Evolutionary conservation across 2,113 vertebrate genomes (phyloP).

Genomic region (Columba janthina): DNA sequence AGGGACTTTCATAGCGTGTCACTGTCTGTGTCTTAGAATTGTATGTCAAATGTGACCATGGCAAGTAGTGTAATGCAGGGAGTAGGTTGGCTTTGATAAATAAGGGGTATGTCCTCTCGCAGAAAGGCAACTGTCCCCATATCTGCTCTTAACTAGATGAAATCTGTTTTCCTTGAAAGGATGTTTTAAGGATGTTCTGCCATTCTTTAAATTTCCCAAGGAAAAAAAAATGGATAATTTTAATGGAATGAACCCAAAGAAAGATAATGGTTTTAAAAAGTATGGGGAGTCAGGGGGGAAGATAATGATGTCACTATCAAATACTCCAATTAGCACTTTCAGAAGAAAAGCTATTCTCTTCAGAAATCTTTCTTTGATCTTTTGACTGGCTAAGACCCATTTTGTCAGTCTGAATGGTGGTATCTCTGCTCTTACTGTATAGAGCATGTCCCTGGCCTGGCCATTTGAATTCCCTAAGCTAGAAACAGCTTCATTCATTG

Average conservation of each 20-base stretch:
- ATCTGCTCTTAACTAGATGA: not conserved
- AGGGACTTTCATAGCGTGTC: not conserved
- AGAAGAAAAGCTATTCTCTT: not conserved
- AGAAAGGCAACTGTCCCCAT: not conserved
- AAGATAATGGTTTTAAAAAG: not conserved
- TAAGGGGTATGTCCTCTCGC: not conserved
- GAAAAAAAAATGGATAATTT: not conserved
- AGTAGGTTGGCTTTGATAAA: not conserved
- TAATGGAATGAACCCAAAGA: not conserved
- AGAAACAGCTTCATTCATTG: slow-evolving; percentile 42
- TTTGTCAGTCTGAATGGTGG: not conserved
- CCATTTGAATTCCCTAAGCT: slow-evolving; percentile 32
- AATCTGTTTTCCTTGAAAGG: not conserved
- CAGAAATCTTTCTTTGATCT: not conserved
- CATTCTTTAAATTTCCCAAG: not conserved
- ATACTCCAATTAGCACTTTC: not conserved
- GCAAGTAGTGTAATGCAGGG: not conserved
- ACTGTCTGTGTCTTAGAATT: not conserved
- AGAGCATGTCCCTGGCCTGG: not conserved
- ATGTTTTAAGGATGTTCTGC: not conserved
- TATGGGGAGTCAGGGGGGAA: not conserved
- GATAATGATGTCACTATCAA: not conserved
- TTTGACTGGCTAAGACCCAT: not conserved
- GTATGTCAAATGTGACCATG: not conserved
- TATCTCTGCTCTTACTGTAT: not conserved